These are phyloP conservation scores for Nyctalus aviator DNA, from an alignment of 2,797 vertebrate species.

Conservation along the genomic window DNA sequence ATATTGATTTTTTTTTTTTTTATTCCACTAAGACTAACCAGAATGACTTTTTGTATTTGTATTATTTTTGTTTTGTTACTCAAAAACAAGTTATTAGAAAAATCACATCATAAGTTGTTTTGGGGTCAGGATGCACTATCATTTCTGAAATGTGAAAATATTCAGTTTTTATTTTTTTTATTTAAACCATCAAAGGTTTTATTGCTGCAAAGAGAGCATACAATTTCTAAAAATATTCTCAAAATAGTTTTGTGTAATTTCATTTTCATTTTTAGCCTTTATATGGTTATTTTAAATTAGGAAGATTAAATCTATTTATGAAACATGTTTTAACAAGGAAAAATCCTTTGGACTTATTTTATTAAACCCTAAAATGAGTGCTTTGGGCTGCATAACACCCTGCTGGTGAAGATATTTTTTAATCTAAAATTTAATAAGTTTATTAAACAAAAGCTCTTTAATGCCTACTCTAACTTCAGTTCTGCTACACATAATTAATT, in stretches of 20 bases:
- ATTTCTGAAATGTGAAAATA: constrained; percentile 1
- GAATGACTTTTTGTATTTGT: not conserved
- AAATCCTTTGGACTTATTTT: not conserved
- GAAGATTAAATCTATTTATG: not conserved
- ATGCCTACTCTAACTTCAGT: not conserved
- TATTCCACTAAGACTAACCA: not conserved
- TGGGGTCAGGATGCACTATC: not conserved
- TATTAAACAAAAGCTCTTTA: constrained; percentile 40
- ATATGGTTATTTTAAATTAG: not conserved
- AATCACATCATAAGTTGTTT: not conserved
- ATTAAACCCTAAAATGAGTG: constrained; percentile 13
- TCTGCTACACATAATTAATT: not conserved
- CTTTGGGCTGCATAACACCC: not conserved
- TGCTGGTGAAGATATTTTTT: constrained; percentile 17
- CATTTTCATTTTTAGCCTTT: not conserved
- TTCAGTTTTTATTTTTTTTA: not conserved
- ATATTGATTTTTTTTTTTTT: not conserved
- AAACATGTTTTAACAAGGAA: not conserved
- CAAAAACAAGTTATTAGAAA: not conserved
- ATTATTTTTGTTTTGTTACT: not conserved
- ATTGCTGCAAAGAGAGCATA: not conserved
- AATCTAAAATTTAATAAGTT: constrained; percentile 6
- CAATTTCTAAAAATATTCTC: constrained; percentile 22
- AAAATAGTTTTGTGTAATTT: not conserved
- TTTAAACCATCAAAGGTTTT: not conserved